These are phyloP conservation scores for Garrulus glandarius DNA, from an alignment of 2,797 vertebrate species.

Conservation along the genomic window DNA sequence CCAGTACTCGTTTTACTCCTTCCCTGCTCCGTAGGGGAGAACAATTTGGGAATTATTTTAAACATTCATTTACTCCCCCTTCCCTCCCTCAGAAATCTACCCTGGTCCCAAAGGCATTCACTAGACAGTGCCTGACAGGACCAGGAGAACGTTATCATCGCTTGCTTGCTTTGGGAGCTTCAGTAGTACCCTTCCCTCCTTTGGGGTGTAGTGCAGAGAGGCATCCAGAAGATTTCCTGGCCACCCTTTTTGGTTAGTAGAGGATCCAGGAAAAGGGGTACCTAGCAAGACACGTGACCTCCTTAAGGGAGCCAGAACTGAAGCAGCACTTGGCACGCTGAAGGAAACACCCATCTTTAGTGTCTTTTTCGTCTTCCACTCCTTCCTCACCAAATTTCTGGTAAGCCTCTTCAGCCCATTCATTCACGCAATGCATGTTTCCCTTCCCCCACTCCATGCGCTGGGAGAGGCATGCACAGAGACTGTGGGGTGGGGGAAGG, in stretches of 20 bases:
- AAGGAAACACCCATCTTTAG: conserved; percentile 23
- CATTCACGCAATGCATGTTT: not conserved
- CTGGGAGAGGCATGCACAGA: conserved; percentile 6
- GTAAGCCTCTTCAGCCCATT: conserved; percentile 52
- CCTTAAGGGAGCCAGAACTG: not conserved
- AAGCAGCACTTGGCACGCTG: conserved; percentile 4
- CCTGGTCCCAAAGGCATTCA: not conserved
- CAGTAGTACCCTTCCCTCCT: not conserved
- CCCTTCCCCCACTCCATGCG: not conserved
- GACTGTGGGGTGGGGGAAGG: conserved; percentile 19
- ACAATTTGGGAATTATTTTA: not conserved
- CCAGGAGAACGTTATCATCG: not conserved
- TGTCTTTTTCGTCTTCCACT: not conserved
- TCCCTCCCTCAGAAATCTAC: not conserved
- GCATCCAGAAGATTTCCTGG: not conserved
- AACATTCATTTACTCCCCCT: not conserved
- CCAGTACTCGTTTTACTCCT: not conserved
- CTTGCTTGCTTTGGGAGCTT: not conserved
- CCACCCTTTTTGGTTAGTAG: not conserved
- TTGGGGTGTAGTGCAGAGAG: conserved; percentile 10
- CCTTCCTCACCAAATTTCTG: conserved; percentile 11
- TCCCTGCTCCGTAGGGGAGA: not conserved
- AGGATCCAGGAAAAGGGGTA: not conserved
- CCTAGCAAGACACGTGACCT: not conserved
- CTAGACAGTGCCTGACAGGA: not conserved